phyloP scores from a whole-genome alignment of 2,113 vertebrate genomes.

The Silurus asotus region DNA sequence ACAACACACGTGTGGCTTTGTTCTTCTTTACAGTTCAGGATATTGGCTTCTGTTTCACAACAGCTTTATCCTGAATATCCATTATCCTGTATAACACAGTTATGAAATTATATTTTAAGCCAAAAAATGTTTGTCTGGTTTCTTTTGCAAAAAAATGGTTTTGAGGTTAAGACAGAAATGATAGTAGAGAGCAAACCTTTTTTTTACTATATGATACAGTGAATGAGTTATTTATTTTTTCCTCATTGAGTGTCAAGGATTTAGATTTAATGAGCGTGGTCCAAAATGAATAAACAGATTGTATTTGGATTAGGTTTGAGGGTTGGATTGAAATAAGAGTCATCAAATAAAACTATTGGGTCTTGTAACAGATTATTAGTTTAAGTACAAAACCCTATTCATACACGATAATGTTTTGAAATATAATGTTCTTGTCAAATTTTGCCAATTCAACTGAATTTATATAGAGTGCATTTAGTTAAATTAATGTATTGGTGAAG shows the following conservation, averaged over 20 bases:
- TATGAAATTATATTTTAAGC: not conserved
- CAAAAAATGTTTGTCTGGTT: not conserved
- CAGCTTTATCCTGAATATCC: not conserved
- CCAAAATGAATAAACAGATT: slow-evolving; percentile 10
- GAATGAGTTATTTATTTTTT: slow-evolving; percentile 23
- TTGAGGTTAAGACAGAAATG: slow-evolving; percentile 17
- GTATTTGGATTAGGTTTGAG: not conserved
- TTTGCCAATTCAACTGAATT: not conserved
- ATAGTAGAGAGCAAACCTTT: not conserved
- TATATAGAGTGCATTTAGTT: too few species aligned
- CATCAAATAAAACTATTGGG: not conserved
- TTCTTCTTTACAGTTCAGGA: not conserved
- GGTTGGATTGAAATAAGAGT: not conserved
- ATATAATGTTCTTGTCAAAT: not conserved
- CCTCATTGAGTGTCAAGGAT: slow-evolving; percentile 3
- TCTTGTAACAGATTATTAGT: not conserved
- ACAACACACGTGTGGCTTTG: not conserved
- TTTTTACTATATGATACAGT: not conserved
- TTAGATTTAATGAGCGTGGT: not conserved
- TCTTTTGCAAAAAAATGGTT: slow-evolving; percentile 8
- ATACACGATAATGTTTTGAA: not conserved
- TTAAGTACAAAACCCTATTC: not conserved
- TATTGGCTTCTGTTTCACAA: not conserved
- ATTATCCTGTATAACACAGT: not conserved
- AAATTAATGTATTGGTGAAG: too few species aligned